A percentile compares a stretch with the other conserved stretches of the same genome.
Conservation (phyloP, 2,888 invertebrate species). For the Deilephila elpenor region DNA sequence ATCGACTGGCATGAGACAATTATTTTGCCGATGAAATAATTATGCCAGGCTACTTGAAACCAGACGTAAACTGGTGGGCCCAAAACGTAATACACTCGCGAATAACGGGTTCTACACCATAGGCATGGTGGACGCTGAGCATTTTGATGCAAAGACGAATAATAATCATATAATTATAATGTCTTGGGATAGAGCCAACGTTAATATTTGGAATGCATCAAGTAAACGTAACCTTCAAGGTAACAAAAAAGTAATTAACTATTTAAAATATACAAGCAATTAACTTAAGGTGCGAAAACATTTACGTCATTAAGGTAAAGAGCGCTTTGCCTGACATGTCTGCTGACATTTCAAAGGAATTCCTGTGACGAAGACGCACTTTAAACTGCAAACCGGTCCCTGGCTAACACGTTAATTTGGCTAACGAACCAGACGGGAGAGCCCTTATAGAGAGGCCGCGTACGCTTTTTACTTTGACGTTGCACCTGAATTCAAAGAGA, state of each 20-base stretch:
- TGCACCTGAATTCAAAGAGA: constrained; percentile 57
- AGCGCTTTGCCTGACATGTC: constrained; percentile 9
- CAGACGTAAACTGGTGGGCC: no score
- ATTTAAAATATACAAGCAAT: constrained; percentile 2
- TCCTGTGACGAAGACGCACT: constrained; percentile 53
- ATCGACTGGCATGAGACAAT: no score
- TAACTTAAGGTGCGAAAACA: constrained; percentile 27
- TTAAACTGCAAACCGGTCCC: constrained; percentile 51
- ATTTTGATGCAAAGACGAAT: no score
- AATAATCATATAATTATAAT: no score
- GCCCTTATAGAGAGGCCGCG: constrained; percentile 60
- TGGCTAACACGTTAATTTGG: constrained; percentile 75
- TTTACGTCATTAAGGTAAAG: constrained; percentile 39
- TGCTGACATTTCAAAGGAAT: constrained; percentile 50
- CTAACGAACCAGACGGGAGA: constrained; percentile 73
- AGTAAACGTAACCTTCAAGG: neutral
- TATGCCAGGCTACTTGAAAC: no score
- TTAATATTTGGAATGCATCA: neutral
- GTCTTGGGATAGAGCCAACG: no score
- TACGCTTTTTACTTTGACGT: constrained; percentile 64
- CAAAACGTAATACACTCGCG: no score
- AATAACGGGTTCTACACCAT: no score
- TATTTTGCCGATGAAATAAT: no score
- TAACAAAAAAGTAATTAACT: constrained; percentile 1
- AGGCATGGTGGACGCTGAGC: no score